Conservation (phyloP, 2,888 invertebrate genomes). For the Acleris laterana region DNA sequence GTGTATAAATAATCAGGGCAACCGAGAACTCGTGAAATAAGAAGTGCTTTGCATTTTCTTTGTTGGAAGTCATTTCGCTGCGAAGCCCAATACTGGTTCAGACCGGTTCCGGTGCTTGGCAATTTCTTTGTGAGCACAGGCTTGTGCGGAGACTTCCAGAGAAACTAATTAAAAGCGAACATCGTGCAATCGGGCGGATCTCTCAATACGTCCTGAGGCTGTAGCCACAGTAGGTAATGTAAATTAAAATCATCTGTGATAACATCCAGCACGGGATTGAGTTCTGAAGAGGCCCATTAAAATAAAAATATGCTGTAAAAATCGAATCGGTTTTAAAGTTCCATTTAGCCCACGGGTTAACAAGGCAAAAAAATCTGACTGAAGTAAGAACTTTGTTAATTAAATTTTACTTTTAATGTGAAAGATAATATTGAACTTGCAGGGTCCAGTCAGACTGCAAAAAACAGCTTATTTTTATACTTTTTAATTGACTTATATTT, state of each 20-base stretch:
- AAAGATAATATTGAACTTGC: no score
- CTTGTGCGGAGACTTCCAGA: slow-evolving; percentile 61
- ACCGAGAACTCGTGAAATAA: slow-evolving; percentile 23
- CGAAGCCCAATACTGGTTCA: slow-evolving; percentile 29
- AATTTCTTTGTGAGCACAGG: slow-evolving; percentile 66
- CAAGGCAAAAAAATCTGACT: no score
- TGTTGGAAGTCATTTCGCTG: slow-evolving; percentile 37
- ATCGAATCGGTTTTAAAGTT: neutral
- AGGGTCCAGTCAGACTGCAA: no score
- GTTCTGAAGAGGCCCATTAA: neutral
- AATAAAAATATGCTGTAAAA: neutral
- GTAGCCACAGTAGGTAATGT: slow-evolving; percentile 22
- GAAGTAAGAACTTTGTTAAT: no score
- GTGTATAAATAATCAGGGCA: slow-evolving; percentile 23
- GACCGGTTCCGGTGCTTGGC: slow-evolving; percentile 41
- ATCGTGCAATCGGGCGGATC: slow-evolving; percentile 62
- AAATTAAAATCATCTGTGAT: slow-evolving; percentile 14
- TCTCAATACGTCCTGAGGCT: slow-evolving; percentile 43
- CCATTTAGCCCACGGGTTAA: no score
- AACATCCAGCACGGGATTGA: slow-evolving; percentile 5
- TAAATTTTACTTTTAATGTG: no score
- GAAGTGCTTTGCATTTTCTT: slow-evolving; percentile 31
- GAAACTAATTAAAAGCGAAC: slow-evolving; percentile 75
- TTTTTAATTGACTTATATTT: no score
- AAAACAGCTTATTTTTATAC: no score